A percentile compares a stretch with the other conserved stretches of the same genome.
phyloP scores from a whole-genome alignment of 2,888 invertebrate species.

The Augiades crinisus region DNA sequence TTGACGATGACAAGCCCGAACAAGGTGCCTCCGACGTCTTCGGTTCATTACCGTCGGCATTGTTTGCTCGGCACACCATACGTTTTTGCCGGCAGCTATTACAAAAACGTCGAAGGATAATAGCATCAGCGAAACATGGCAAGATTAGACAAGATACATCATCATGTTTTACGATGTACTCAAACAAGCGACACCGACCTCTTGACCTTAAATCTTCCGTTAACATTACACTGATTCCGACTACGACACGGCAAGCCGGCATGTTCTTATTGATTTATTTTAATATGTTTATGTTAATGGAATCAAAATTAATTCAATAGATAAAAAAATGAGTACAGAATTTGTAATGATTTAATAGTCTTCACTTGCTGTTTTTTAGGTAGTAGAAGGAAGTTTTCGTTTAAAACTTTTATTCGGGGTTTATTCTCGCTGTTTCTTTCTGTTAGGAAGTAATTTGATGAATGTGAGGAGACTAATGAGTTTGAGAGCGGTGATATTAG shows the following conservation, averaged over 20 bases:
- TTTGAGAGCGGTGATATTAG: no score
- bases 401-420: no score
- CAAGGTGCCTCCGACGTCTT: conserved; percentile 11
- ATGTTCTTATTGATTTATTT: conserved; percentile 53
- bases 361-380: conserved; percentile 46
- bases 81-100: conserved; percentile 53
- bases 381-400: no score
- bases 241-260: conserved; percentile 42
- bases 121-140: conserved; percentile 40
- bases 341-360: conserved; percentile 64
- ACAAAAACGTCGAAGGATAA: conserved; percentile 52
- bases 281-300: conserved; percentile 65
- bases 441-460: no score
- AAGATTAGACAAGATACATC: conserved; percentile 38
- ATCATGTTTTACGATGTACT: conserved; percentile 33
- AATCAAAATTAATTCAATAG: conserved; percentile 62
- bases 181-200: conserved; percentile 49
- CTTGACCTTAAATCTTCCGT: conserved; percentile 45
- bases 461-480: no score
- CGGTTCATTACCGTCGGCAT: conserved; percentile 36
- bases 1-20: conserved; percentile 31
- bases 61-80: conserved; percentile 52
- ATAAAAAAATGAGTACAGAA: conserved; percentile 55
- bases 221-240: conserved; percentile 40
- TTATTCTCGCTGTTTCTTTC: no score